Evolutionary conservation across 2,797 vertebrate genomes (phyloP).

Genomic region (Kryptopterus vitreolus): DNA sequence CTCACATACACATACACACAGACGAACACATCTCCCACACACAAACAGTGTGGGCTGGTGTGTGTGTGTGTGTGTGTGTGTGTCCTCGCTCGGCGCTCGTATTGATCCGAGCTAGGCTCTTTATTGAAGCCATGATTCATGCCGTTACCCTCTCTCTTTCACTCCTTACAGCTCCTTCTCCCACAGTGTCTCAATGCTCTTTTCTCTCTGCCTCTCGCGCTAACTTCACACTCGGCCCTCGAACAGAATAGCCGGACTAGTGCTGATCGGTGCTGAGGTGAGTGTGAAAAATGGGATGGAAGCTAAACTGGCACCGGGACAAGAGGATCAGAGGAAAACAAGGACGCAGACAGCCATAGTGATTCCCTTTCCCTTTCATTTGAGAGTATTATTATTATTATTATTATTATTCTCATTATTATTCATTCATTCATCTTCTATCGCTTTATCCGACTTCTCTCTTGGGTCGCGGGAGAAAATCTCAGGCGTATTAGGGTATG

Average conservation of each 20-base stretch:
- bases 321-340: conserved; percentile 13
- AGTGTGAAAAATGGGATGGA: conserved; percentile 24
- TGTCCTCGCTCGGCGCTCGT: conserved; percentile 50
- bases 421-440: no score
- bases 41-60: conserved; percentile 58
- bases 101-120: conserved; percentile 69
- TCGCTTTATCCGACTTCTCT: no score
- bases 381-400: neutral
- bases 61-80: conserved; percentile 45
- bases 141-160: conserved; percentile 61
- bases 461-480: no score
- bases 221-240: conserved; percentile 56
- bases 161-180: conserved; percentile 45
- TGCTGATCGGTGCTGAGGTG: conserved; percentile 34
- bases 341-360: conserved; percentile 13
- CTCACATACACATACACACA: conserved; percentile 39
- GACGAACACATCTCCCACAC: conserved; percentile 60
- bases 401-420: no score
- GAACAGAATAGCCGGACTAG: conserved; percentile 35
- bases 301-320: conserved; percentile 3
- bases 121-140: conserved; percentile 67
- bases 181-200: conserved; percentile 14
- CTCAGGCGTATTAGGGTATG: no score
- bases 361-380: conserved; percentile 21
- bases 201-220: conserved; percentile 59